Conservation (phyloP, 2,888 invertebrate species). For the Eutolmus rufibarbis region DNA sequence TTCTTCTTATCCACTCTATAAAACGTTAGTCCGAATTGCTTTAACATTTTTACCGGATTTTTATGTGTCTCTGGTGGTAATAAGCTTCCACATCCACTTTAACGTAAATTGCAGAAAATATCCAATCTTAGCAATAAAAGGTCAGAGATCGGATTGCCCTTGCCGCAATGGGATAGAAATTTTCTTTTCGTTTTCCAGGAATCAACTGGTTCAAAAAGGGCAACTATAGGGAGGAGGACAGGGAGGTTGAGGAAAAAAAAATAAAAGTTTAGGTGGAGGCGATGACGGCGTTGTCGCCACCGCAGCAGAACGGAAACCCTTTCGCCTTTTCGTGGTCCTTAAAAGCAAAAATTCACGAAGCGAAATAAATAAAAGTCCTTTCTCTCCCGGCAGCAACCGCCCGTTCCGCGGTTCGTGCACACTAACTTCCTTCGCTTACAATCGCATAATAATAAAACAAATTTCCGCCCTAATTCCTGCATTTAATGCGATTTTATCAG, state of each 20-base stretch:
- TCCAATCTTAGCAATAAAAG: neutral
- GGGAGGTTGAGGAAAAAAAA: neutral
- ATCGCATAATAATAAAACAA: conserved; percentile 14
- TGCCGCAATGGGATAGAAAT: neutral
- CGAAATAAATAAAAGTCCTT: neutral
- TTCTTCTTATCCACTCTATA: neutral
- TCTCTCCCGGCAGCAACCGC: neutral
- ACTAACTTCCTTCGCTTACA: neutral
- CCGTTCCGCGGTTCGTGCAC: neutral
- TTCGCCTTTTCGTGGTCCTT: neutral
- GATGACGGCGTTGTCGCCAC: neutral
- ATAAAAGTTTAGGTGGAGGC: neutral
- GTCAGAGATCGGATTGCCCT: neutral
- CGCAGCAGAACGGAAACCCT: neutral
- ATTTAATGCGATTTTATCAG: conserved; percentile 26
- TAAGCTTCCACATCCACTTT: neutral
- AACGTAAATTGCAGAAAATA: neutral
- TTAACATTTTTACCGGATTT: neutral
- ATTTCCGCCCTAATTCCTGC: conserved; percentile 14
- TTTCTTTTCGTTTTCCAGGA: neutral
- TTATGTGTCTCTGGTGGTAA: neutral
- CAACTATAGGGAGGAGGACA: neutral
- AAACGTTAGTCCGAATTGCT: neutral
- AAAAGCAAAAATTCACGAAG: neutral
- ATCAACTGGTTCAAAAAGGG: neutral